Evolutionary conservation across 1,140 invertebrate genomes (phyloP).

Genomic region (Planococcus citri): DNA sequence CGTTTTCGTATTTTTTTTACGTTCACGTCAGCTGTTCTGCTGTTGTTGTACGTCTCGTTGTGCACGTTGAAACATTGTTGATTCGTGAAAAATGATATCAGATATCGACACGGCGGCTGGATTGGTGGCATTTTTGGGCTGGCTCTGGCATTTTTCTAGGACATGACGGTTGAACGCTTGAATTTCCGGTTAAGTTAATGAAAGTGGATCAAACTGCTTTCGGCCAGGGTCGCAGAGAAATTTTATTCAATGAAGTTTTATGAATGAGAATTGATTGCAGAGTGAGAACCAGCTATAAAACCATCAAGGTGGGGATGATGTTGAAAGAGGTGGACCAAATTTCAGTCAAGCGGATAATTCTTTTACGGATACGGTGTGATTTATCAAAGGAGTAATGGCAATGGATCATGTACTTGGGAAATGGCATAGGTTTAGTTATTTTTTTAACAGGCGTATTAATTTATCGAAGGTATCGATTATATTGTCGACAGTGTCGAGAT

Average conservation of each 20-base stretch:
- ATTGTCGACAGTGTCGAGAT: no score
- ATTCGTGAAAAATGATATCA: neutral
- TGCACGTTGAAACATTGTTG: neutral
- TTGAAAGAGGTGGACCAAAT: neutral
- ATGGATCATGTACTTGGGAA: no score
- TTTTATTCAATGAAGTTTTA: neutral
- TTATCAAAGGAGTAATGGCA: no score
- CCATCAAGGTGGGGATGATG: neutral
- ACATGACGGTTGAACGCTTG: neutral
- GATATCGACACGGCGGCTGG: neutral
- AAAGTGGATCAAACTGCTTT: neutral
- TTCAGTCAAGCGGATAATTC: conserved; percentile 2
- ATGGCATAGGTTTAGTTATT: no score
- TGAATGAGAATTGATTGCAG: neutral
- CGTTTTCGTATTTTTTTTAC: no score
- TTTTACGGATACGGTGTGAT: neutral
- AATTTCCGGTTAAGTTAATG: neutral
- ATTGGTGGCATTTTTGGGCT: neutral
- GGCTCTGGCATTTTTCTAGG: conserved; percentile 6
- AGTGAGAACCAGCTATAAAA: neutral
- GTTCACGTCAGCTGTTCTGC: no score
- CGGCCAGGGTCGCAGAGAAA: neutral
- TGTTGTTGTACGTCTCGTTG: neutral
- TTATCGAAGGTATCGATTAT: no score
- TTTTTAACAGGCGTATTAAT: no score